These are phyloP conservation scores for Intellagama lesueurii DNA, from an alignment of 2,797 vertebrate genomes.

Conservation along the genomic window DNA sequence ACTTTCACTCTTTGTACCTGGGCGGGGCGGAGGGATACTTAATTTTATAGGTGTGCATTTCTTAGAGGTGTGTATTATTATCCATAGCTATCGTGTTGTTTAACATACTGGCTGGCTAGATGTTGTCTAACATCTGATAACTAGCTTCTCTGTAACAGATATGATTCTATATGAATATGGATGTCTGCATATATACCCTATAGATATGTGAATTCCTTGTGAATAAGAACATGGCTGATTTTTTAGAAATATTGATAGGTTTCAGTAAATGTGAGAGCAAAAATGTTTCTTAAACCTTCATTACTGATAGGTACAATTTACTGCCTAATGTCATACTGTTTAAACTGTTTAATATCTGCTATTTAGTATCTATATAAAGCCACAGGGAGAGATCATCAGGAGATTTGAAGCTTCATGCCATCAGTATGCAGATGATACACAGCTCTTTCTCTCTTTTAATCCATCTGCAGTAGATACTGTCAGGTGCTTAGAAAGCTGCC, in stretches of 20 bases:
- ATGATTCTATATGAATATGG: slow-evolving; percentile 30
- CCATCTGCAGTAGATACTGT: too few species aligned
- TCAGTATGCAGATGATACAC: too few species aligned
- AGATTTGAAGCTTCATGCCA: too few species aligned
- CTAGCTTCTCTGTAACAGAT: slow-evolving; percentile 56
- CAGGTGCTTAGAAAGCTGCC: too few species aligned
- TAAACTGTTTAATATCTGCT: not conserved
- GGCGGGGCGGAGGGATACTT: slow-evolving; percentile 41
- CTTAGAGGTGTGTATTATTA: slow-evolving; percentile 35
- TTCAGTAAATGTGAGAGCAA: slow-evolving; percentile 14
- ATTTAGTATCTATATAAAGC: too few species aligned
- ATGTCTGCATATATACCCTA: too few species aligned
- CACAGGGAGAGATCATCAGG: too few species aligned
- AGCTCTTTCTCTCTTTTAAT: too few species aligned
- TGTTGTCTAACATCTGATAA: slow-evolving; percentile 32
- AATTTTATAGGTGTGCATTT: slow-evolving; percentile 49
- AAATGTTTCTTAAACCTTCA: not conserved
- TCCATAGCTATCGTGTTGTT: slow-evolving; percentile 57
- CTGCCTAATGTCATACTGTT: accelerated
- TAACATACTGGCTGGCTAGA: slow-evolving; percentile 5
- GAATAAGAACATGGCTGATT: not conserved
- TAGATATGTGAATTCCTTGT: slow-evolving; percentile 14
- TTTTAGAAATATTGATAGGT: not conserved
- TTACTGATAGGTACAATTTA: accelerated
- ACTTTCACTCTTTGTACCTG: slow-evolving; percentile 33